Percentiles rank a stretch among this genome's conserved stretches.
phyloP scores from a whole-genome alignment of 1,140 invertebrate genomes.

The Pararge aegeria region DNA sequence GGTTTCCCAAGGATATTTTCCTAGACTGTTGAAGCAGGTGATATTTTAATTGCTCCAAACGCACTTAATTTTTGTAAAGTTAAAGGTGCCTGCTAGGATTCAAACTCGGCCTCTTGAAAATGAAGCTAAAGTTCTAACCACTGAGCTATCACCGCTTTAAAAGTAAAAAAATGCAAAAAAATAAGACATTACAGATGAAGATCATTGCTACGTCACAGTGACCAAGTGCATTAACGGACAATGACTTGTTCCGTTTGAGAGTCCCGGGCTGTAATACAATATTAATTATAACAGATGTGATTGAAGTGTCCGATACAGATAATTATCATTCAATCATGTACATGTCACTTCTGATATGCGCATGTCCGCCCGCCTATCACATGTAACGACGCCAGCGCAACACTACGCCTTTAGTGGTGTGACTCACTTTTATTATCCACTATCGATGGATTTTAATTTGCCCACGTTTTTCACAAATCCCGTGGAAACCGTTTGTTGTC shows the following conservation, averaged over 20 bases:
- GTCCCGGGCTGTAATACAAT: neutral
- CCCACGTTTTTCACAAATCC: no score
- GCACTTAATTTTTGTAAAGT: no score
- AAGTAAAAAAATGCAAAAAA: no score
- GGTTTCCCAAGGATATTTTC: no score
- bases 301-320: constrained; percentile 24
- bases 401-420: constrained; percentile 10
- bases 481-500: no score
- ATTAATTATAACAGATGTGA: constrained; percentile 24
- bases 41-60: no score
- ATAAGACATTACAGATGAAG: neutral
- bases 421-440: neutral
- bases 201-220: neutral
- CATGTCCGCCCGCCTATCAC: constrained; percentile 22
- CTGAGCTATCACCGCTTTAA: no score
- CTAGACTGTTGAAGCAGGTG: no score
- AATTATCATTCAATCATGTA: constrained; percentile 27
- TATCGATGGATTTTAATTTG: constrained; percentile 3
- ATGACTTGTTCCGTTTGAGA: neutral
- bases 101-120: no score
- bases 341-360: constrained; percentile 23
- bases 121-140: no score
- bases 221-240: neutral
- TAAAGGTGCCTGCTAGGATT: no score
- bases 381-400: constrained; percentile 12